Evolutionary conservation across 2,888 invertebrate species (phyloP), one percentile per base, ranked within the genome.

Genomic region (Scaptodrosophila latifasciaeformis): DNA sequence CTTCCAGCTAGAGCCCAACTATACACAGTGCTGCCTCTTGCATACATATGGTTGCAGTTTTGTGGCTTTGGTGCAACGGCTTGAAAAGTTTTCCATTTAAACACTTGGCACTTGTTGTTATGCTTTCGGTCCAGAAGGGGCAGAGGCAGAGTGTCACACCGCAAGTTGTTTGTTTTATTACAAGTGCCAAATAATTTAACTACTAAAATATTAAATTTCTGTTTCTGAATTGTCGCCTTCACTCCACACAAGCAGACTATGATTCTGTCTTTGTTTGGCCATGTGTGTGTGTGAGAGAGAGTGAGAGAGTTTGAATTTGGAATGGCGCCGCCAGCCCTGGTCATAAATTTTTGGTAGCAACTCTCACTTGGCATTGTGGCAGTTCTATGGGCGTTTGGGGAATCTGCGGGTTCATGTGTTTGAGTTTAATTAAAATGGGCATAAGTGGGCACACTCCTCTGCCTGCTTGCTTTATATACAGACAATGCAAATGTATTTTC

Each of bases 131-230:
- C n/a, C 12, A 19, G 6, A 6, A 34, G 39, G 19, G 48, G 34
- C 37, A 42, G 44, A 24, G 55, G 55, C 70, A 56, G 51, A n/a
- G n/a, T n/a, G n/a, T n/a, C n/a, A n/a, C n/a, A n/a, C 74, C 68
- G 58, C 59, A 58, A 67, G 63, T 75, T 78, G 72, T 78, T 74
- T 74, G 81, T 79, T 74, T 74, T 74, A 78, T 81, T 78, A 57
- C 72, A 74, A 74, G 72, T 74, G 81, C 80, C 75, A 76, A 75
- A 76, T 76, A 81, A 76, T 81, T 81, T 75, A 75, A 80, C 80
- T 72, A 74, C 82, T 77, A 77, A 76, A 81, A 72, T 76, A 76
- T 80, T 69, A 81, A 81, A 80, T 80, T 81, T 81, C 75, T 67
- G 65, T 72, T 80, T 24, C 7, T 80, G 70, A 72, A 79, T 81